Percentiles rank a stretch among this genome's conserved stretches.
Evolutionary conservation across 2,888 invertebrate species (phyloP).

Genomic region (Rhagonycha fulva): DNA sequence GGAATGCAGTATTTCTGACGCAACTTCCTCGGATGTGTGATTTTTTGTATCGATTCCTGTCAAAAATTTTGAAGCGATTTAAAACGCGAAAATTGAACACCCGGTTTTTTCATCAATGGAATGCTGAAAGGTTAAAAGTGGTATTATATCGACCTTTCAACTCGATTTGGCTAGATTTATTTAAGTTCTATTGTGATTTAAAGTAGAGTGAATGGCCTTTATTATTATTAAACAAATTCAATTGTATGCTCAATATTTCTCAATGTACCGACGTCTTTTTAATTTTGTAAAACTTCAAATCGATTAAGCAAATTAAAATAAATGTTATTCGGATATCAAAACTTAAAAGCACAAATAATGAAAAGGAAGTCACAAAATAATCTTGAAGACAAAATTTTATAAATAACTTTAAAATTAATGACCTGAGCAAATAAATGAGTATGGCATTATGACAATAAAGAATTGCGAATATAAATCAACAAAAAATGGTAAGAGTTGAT

Average conservation of each 20-base stretch:
- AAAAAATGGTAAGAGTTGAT: neutral
- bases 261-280: neutral
- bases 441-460: neutral
- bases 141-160: neutral
- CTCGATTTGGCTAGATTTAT: neutral
- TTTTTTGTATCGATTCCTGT: neutral
- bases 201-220: neutral
- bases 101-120: neutral
- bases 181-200: neutral
- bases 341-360: neutral
- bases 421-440: neutral
- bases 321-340: neutral
- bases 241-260: neutral
- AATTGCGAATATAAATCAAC: neutral
- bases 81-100: neutral
- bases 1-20: neutral
- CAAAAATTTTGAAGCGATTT: neutral
- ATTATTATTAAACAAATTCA: neutral
- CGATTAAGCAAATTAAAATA: neutral
- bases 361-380: neutral
- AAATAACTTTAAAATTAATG: neutral
- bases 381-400: neutral
- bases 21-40: neutral
- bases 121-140: neutral
- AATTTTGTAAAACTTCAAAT: neutral